Base-by-base conservation (phyloP, 2,888 invertebrate species). In the Trachelus tabidus region DNA sequence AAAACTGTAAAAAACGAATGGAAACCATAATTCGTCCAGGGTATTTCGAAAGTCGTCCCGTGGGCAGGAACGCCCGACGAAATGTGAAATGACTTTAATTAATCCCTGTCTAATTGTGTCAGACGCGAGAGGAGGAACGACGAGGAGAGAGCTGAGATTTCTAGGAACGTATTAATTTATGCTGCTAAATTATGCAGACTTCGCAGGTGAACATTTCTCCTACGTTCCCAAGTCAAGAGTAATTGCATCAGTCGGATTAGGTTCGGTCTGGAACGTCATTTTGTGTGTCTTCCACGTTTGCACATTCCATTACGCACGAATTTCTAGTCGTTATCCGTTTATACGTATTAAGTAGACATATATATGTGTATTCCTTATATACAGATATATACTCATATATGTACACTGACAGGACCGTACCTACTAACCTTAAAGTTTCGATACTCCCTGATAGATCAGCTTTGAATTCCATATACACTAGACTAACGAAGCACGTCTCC, bases 51-150 rank as follows among this genome's bases (percentile, higher is more conserved):
- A 56, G 23, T 56, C 40, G 1, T 56, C 40, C 40, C 40, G 40
- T 23, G 23, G 40, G 23, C 40, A 56, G 40, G 40, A 9, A 56
- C 34, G 68, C 81, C 81, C 87, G 86, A 81, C 85, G 88, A 90
- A 89, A 89, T 86, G 88, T 86, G 87, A 89, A 90, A 89, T 88
- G 88, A 87, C 86, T 89, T 90, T 90, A 90, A 90, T 90, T 90
- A 90, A 90, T 90, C 89, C 89, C 84, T 81, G 87, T 89, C 89
- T 89, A 89, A 90, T 90, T 90, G 89, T 88, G 89, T 87, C 87
- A 87, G 89, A 86, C 83, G 83, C 81, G 80, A 76, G 79, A 79
- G 81, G 75, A 82, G 75, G 74, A 75, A 31, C 35, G 69, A 34
- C 75, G 77, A 80, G 78, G 77, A 77, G 83, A 75, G 79, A 85